A percentile compares a stretch with the other conserved stretches of the same genome.
phyloP scores from a whole-genome alignment of 2,888 invertebrate species.

The Podotricha telesiphe region DNA sequence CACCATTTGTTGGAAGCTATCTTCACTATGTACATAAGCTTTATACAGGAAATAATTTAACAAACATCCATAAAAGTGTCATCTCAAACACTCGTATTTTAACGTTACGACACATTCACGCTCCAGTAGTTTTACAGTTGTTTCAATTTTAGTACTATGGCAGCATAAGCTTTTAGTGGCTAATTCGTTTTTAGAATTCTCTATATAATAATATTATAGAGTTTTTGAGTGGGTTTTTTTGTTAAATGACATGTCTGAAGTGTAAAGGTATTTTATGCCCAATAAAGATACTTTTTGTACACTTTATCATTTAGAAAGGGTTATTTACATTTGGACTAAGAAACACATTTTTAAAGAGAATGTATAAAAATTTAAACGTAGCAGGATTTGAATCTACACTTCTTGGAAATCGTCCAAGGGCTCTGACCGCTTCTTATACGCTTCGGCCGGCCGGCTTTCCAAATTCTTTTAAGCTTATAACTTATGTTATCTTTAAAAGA shows the following conservation, averaged over 20 bases:
- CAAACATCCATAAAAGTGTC: conserved; percentile 20
- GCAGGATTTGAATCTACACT: no score
- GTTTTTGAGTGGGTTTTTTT: neutral
- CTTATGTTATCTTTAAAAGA: no score
- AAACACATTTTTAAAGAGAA: no score
- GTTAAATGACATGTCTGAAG: neutral
- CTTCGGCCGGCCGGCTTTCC: no score
- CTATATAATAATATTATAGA: neutral
- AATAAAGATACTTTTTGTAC: neutral
- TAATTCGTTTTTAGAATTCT: neutral
- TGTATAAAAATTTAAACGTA: no score
- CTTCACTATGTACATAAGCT: conserved; percentile 7
- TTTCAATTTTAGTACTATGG: conserved; percentile 20
- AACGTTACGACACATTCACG: conserved; percentile 3
- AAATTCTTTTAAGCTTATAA: no score
- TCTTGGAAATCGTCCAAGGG: no score
- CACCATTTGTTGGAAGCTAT: conserved; percentile 9
- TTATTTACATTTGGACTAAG: no score
- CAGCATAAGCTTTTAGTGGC: conserved; percentile 3
- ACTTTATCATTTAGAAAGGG: no score
- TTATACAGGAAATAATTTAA: conserved; percentile 21
- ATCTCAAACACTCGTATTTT: conserved; percentile 11
- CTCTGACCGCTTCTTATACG: no score
- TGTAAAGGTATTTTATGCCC: neutral
- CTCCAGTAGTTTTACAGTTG: conserved; percentile 18